phyloP scores from a whole-genome alignment of 2,888 invertebrate genomes.

The Peribatodes rhomboidaria region DNA sequence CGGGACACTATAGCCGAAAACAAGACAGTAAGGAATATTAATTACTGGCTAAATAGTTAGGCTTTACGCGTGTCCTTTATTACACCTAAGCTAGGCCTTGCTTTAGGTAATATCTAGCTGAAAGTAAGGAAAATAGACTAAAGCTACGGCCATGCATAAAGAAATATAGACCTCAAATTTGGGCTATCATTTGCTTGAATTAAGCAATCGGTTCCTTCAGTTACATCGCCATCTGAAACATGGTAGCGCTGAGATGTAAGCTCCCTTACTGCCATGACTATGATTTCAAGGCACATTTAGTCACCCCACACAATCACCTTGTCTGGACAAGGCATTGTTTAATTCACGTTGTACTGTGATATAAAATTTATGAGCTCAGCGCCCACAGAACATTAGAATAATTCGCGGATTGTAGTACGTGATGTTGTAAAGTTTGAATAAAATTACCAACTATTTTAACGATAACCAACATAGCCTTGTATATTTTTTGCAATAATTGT shows the following conservation, averaged over 20 bases:
- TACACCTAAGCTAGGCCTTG: no score
- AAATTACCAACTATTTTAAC: no score
- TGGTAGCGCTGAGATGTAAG: neutral
- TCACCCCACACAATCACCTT: conserved; percentile 49
- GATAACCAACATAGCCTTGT: no score
- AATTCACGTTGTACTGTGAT: conserved; percentile 29
- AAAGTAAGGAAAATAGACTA: no score
- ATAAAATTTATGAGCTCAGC: conserved; percentile 29
- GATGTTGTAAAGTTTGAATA: neutral
- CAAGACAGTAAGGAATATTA: conserved; percentile 21
- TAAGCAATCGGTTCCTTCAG: neutral
- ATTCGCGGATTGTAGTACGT: neutral
- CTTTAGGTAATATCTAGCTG: neutral
- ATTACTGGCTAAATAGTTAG: neutral
- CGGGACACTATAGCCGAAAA: conserved; percentile 13
- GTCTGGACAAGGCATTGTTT: conserved; percentile 38
- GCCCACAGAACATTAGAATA: conserved; percentile 3
- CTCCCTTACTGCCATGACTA: conserved; percentile 16
- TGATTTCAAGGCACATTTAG: conserved; percentile 32
- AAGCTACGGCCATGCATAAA: no score
- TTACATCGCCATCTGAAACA: neutral
- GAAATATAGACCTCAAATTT: no score
- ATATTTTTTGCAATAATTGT: no score
- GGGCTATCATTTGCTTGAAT: neutral
- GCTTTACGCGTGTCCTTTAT: no score